Evolutionary conservation across 2,797 vertebrate species (phyloP).

Genomic region (Mustela erminea): DNA sequence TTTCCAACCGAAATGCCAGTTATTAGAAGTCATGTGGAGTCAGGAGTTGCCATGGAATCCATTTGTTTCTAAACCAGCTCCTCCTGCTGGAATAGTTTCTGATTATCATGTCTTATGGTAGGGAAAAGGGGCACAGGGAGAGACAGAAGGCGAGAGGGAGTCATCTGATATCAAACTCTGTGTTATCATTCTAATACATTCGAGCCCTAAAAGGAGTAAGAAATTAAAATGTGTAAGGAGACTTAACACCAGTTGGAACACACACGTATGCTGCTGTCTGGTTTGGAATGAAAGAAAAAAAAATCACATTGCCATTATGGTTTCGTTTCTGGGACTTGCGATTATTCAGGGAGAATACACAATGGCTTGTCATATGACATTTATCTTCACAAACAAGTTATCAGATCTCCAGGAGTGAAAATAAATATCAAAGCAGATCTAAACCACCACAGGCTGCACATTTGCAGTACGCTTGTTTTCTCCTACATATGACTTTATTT

Average conservation of each 20-base stretch:
- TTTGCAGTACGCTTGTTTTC: slow-evolving; percentile 46
- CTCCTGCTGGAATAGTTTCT: slow-evolving; percentile 90
- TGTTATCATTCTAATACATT: slow-evolving; percentile 78
- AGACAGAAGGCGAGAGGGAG: background rate
- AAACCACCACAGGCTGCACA: slow-evolving; percentile 28
- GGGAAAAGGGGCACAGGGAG: background rate
- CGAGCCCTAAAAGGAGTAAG: slow-evolving; percentile 74
- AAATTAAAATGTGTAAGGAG: slow-evolving; percentile 83
- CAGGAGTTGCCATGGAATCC: slow-evolving; percentile 92
- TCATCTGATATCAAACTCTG: slow-evolving; percentile 77
- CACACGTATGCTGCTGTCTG: slow-evolving; percentile 47
- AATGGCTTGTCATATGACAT: slow-evolving; percentile 48
- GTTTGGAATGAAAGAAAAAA: slow-evolving; percentile 65
- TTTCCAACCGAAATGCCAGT: slow-evolving; percentile 88
- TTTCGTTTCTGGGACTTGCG: slow-evolving; percentile 68
- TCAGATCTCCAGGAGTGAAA: slow-evolving; percentile 73
- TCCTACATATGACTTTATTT: slow-evolving; percentile 68
- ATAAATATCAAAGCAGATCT: slow-evolving; percentile 76
- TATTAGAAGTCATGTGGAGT: slow-evolving; percentile 91
- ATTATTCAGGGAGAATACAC: slow-evolving; percentile 76
- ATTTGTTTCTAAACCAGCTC: slow-evolving; percentile 91
- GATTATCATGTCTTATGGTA: slow-evolving; percentile 86
- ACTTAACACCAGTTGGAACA: slow-evolving; percentile 50
- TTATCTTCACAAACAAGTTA: slow-evolving; percentile 72
- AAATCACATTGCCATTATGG: slow-evolving; percentile 51